These are phyloP conservation scores for Mya arenaria DNA, from an alignment of 1,140 invertebrate species.

Conservation along the genomic window DNA sequence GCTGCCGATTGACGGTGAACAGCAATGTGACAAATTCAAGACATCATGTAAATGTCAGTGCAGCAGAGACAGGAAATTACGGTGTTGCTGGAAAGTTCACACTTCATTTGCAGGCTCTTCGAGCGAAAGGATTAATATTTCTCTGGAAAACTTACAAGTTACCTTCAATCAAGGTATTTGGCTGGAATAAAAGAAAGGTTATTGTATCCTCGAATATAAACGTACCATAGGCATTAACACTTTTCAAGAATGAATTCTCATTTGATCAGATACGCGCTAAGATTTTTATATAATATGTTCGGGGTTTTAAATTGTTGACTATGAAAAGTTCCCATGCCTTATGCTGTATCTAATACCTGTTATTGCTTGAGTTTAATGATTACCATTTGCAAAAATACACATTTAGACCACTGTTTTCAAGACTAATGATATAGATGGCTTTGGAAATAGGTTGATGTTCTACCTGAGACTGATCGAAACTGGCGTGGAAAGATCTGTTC, in stretches of 20 bases:
- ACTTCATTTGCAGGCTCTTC: neutral
- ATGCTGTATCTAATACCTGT: neutral
- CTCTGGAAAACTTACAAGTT: constrained; percentile 4
- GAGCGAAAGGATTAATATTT: neutral
- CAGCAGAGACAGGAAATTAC: constrained; percentile 29
- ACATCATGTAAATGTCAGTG: neutral
- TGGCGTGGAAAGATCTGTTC: constrained; percentile 11
- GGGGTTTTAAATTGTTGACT: too few species aligned
- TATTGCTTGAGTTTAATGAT: neutral
- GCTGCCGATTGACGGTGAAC: neutral
- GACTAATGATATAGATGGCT: neutral
- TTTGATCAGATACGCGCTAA: too few species aligned
- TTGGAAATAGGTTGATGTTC: neutral
- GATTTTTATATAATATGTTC: too few species aligned
- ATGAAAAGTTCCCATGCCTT: neutral
- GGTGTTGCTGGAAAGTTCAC: constrained; percentile 25
- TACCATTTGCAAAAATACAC: neutral
- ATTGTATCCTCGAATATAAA: too few species aligned
- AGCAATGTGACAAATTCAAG: neutral
- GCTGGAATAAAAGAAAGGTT: too few species aligned
- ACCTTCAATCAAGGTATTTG: neutral
- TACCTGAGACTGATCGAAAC: constrained; percentile 8
- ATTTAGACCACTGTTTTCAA: neutral
- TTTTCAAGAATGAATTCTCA: neutral
- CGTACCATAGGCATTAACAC: neutral